Percentiles rank a stretch among this genome's conserved stretches.
Conservation (phyloP, 2,797 vertebrate species). For the Liasis olivaceus region DNA sequence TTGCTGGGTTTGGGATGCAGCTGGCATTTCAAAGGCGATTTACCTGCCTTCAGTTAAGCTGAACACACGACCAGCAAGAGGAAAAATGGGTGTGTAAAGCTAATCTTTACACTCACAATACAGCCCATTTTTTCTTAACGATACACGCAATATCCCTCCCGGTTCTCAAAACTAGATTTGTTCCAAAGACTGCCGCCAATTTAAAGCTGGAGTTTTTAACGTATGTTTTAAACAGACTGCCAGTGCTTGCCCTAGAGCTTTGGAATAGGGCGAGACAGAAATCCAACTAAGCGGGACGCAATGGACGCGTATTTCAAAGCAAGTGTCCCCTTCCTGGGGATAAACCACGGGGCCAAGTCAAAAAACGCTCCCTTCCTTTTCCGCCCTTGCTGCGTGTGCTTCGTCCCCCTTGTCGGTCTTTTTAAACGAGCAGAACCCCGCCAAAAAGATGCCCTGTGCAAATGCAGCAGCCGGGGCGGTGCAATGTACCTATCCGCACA, state of each 20-base stretch:
- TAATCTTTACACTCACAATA: not conserved
- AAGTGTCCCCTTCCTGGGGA: not conserved
- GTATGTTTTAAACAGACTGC: not conserved
- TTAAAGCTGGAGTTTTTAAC: not conserved
- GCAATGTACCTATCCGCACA: constrained; percentile 26
- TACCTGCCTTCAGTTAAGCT: not conserved
- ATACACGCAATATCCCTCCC: not conserved
- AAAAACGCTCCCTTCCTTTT: too few relatives aligned
- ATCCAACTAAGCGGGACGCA: not conserved
- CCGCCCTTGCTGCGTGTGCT: not conserved
- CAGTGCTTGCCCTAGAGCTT: not conserved
- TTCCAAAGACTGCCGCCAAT: not conserved
- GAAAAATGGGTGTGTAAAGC: not conserved
- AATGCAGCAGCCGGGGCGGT: constrained; percentile 52
- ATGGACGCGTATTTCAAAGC: not conserved
- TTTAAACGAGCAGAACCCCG: not conserved
- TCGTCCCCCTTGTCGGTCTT: not conserved
- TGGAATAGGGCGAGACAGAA: not conserved
- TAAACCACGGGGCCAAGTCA: not conserved
- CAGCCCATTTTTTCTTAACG: not conserved
- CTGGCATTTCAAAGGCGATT: not conserved
- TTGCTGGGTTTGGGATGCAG: not conserved
- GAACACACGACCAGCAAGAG: not conserved
- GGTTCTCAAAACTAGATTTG: not conserved
- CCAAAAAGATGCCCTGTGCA: constrained; percentile 49